phyloP scores from a whole-genome alignment of 2,888 invertebrate species.

The Sycophila texana region DNA sequence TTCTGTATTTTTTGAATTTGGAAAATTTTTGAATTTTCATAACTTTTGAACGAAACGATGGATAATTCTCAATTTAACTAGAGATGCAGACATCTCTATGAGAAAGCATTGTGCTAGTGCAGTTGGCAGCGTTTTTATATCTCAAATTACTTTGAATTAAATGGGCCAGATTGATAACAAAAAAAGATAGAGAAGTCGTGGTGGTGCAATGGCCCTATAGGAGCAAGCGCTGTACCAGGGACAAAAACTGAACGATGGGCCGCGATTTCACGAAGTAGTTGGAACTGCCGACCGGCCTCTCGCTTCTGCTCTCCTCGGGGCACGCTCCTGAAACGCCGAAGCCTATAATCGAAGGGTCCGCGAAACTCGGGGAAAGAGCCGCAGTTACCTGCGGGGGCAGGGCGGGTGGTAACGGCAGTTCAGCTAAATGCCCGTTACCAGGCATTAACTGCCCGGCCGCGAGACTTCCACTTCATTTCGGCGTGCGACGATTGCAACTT shows the following conservation, averaged over 20 bases:
- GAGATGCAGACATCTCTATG: no score
- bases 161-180: no score
- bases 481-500: conserved; percentile 72
- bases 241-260: conserved; percentile 16
- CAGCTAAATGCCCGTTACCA: conserved; percentile 75
- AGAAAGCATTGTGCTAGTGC: no score
- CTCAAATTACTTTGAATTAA: no score
- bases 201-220: background rate
- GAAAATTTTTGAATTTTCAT: no score
- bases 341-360: conserved; percentile 74
- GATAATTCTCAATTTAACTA: no score
- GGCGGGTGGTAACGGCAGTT: conserved; percentile 64
- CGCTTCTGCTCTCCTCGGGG: background rate
- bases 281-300: background rate
- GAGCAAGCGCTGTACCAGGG: background rate
- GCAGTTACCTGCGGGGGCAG: conserved; percentile 70
- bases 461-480: conserved; percentile 56
- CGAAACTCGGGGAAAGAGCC: conserved; percentile 73
- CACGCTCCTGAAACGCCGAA: conserved; percentile 70
- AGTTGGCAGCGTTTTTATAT: no score
- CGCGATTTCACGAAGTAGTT: background rate
- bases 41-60: no score
- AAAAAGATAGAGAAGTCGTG: no score
- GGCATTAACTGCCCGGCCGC: conserved; percentile 70
- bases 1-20: no score